Conservation (phyloP, 2,797 vertebrate genomes). For the Octomys mimax region DNA sequence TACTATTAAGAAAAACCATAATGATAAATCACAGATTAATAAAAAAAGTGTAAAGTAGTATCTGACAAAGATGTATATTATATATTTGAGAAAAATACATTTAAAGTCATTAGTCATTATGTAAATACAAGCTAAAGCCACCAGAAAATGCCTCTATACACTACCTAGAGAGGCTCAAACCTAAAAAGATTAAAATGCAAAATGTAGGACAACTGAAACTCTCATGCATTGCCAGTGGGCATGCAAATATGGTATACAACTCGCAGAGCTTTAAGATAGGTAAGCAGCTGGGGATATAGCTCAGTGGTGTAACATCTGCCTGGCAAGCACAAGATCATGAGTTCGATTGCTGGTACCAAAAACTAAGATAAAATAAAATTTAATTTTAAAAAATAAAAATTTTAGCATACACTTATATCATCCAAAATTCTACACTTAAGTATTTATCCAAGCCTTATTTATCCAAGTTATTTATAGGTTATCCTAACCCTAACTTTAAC, state of each 20-base stretch:
- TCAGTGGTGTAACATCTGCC: no score
- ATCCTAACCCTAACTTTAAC: not conserved
- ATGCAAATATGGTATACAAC: not conserved
- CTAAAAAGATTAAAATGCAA: not conserved
- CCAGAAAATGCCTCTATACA: not conserved
- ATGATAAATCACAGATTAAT: not conserved
- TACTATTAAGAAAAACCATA: not conserved
- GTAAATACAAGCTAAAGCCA: not conserved
- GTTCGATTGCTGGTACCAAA: no score
- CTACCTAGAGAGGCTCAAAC: not conserved
- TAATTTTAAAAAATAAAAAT: no score
- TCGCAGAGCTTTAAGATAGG: not conserved
- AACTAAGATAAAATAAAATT: no score
- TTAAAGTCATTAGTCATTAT: not conserved
- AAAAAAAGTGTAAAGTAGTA: not conserved
- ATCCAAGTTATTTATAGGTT: not conserved
- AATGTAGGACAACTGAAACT: not conserved
- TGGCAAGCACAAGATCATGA: no score
- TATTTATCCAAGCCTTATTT: not conserved
- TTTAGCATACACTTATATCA: not conserved
- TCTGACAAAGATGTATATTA: not conserved
- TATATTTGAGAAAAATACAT: not conserved
- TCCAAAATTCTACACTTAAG: not conserved
- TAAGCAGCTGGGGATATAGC: not conserved
- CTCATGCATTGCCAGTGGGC: not conserved